These are phyloP conservation scores for Chrysaora quinquecirrha DNA, from an alignment of 30 jellyfish, hydroid and myxozoan species.

Conservation along the genomic window DNA sequence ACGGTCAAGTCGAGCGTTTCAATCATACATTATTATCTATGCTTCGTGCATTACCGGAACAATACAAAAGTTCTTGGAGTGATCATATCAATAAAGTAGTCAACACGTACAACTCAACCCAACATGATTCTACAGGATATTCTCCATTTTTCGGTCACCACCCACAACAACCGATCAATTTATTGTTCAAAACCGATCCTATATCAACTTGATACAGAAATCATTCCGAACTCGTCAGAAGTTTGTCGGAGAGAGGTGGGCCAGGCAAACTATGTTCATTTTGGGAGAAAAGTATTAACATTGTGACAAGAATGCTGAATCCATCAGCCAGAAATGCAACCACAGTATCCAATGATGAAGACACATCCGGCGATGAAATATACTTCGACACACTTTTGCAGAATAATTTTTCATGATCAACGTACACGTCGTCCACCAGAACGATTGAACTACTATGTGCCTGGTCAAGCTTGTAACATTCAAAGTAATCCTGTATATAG, in stretches of 20 bases:
- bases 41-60: conserved; percentile 55
- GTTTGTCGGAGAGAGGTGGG: conserved; percentile 45
- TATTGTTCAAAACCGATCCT: conserved; percentile 3
- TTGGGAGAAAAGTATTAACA: conserved; percentile 34
- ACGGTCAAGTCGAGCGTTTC: conserved; percentile 55
- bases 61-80: conserved; percentile 40
- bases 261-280: conserved; percentile 38
- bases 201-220: not conserved
- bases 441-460: not conserved
- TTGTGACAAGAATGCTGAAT: conserved; percentile 15
- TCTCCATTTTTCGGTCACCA: conserved; percentile 50
- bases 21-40: conserved; percentile 35
- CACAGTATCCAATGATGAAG: conserved; percentile 27
- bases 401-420: not conserved
- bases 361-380: not conserved
- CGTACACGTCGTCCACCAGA: not conserved
- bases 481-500: not conserved
- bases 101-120: conserved; percentile 49
- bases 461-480: not conserved
- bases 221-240: conserved; percentile 8
- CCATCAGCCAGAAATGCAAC: too few species aligned
- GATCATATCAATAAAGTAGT: conserved; percentile 54
- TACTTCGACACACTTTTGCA: not conserved
- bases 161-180: conserved; percentile 49
- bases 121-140: conserved; percentile 49